Evolutionary conservation across 1,140 invertebrate genomes (phyloP).

Genomic region (Lasioglossum albipes): DNA sequence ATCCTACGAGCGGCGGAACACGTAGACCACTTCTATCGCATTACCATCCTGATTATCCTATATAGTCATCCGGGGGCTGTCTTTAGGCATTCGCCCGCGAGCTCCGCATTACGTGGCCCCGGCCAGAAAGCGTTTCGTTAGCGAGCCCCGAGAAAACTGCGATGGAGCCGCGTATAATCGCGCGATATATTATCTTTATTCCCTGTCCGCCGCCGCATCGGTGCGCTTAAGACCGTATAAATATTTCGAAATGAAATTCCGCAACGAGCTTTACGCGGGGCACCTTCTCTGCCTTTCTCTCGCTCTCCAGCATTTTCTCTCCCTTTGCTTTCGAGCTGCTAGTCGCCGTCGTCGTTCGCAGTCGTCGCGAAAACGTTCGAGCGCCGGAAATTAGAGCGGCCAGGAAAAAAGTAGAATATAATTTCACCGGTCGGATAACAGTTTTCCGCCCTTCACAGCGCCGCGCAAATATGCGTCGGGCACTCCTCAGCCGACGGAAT

Average conservation of each 20-base stretch:
- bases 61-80: constrained; percentile 50
- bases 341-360: too few species aligned
- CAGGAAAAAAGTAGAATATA: too few species aligned
- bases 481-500: too few species aligned
- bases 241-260: constrained; percentile 46
- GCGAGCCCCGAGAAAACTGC: constrained; percentile 33
- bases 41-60: constrained; percentile 72
- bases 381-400: too few species aligned
- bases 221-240: constrained; percentile 34
- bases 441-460: too few species aligned
- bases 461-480: too few species aligned
- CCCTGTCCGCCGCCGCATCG: constrained; percentile 17
- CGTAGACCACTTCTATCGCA: constrained; percentile 66
- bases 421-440: too few species aligned
- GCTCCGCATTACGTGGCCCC: constrained; percentile 26
- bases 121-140: constrained; percentile 36
- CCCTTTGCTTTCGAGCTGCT: too few species aligned
- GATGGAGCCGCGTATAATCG: constrained; percentile 26
- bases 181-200: constrained; percentile 44
- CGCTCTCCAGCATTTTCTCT: too few species aligned
- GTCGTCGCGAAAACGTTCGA: too few species aligned
- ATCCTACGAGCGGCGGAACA: constrained; percentile 68
- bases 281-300: too few species aligned
- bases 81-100: constrained; percentile 22
- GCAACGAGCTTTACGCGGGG: constrained; percentile 9